Evolutionary conservation across 1,140 invertebrate species (phyloP), one percentile per base, ranked within the genome.

Genomic region (Bombus superbus): DNA sequence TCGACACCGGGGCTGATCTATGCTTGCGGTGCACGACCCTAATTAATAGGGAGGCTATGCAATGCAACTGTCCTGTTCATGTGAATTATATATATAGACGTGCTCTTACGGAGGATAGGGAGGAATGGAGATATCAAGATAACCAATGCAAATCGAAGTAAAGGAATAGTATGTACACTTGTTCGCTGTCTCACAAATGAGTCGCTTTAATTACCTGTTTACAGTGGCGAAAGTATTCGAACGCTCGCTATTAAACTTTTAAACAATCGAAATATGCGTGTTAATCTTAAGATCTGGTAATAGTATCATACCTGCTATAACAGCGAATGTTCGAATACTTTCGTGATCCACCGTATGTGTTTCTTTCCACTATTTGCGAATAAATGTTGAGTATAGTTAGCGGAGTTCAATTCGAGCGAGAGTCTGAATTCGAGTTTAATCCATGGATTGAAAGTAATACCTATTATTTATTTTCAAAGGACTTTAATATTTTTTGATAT

Each of bases 31-130:
- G 92, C 93, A 94, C 92, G 94, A 95, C 93, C 94, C 92, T 95
- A 95, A 95, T 95, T 95, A 95, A 94, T 93, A 94, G 94, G 92
- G 92, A 95, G 91, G 89, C 93, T 92, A 94, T 91, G 93, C 93
- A 90, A 94, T 94, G 93, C 94, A 94, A 94, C 94, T 94, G 93
- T 94, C 93, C 94, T 85, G 88, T 81, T 83, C 80, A 81, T 86
- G 91, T 94, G 92, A 94, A 94, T 94, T 94, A 94, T 94, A 91
- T 88, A 85, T 85, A 85, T 80, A 80, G 66, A 91, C 81, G 71
- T 87, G 80, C 84, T 85, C 77, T 81, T 78, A 40, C 38, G 25
- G 77, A 53, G 72, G 71, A 81, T 81, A 42, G 84, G 78, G 59
- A 80, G 80, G 47, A 73, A 79, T 47, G 74, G 64, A 72, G 87